These are phyloP conservation scores for Brienomyrus longianalis DNA, from an alignment of 2,113 vertebrate genomes.

Conservation along the genomic window DNA sequence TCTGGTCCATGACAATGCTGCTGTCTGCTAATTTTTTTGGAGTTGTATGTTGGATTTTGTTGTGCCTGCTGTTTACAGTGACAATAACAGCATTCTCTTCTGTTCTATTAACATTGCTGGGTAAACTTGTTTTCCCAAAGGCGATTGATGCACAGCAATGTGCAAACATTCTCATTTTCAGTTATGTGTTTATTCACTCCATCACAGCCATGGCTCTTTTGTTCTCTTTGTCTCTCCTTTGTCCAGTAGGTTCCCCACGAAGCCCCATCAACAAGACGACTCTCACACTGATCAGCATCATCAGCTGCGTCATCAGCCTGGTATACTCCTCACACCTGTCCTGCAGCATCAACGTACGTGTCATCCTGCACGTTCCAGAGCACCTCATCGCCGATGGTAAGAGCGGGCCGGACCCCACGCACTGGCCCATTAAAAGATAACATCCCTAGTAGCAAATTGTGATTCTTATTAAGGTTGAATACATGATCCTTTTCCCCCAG, in stretches of 20 bases:
- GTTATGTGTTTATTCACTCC: not conserved
- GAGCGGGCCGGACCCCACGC: conserved; percentile 30
- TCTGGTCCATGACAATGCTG: not conserved
- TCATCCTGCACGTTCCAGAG: conserved; percentile 90
- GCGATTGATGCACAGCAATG: conserved; percentile 28
- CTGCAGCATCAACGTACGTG: conserved; percentile 84
- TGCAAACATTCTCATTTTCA: not conserved
- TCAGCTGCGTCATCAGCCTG: conserved; percentile 84
- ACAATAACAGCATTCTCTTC: conserved; percentile 19
- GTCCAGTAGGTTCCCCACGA: conserved; percentile 79
- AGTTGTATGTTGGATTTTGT: not conserved
- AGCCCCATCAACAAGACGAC: conserved; percentile 97
- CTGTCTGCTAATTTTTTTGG: not conserved
- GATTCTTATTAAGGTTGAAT: not conserved
- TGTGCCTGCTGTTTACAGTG: not conserved
- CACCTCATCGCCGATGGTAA: conserved; percentile 95
- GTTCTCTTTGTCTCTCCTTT: not conserved
- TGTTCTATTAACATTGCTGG: not conserved
- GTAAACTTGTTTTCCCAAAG: conserved; percentile 34
- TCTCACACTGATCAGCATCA: conserved; percentile 89
- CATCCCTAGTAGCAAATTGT: not conserved
- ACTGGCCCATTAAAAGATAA: not conserved
- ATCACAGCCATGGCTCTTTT: not conserved
- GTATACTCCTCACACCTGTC: conserved; percentile 86
- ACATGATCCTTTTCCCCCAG: conserved; percentile 45